phyloP scores from a whole-genome alignment of 2,113 vertebrate species.

The Telmatochromis sp. region DNA sequence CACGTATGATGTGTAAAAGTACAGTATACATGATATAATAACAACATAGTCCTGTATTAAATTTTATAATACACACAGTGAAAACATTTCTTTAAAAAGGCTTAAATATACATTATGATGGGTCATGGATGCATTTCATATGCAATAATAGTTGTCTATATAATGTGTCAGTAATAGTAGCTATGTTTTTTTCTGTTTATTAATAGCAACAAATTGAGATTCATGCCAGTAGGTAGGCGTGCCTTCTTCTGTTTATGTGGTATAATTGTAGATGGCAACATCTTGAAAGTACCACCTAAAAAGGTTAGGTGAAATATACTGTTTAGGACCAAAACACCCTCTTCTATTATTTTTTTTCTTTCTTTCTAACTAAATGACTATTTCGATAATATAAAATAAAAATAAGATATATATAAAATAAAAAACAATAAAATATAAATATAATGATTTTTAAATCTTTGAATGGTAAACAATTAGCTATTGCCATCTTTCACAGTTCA shows the following conservation, averaged over 20 bases:
- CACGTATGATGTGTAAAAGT: rapidly evolving
- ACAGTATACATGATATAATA: not conserved
- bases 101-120: not conserved
- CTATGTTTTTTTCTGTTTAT: not conserved
- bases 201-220: not conserved
- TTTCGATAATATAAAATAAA: not conserved
- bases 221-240: not conserved
- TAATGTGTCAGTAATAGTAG: not conserved
- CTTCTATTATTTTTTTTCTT: not conserved
- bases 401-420: not conserved
- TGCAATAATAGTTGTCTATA: not conserved
- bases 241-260: not conserved
- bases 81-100: not conserved
- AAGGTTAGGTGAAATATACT: not conserved
- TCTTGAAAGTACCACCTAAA: not conserved
- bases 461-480: not conserved
- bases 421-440: not conserved
- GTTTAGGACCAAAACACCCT: not conserved
- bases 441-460: not conserved
- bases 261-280: not conserved
- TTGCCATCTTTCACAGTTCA: not conserved
- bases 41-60: not conserved
- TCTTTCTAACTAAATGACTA: not conserved
- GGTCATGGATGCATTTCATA: not conserved
- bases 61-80: not conserved